A percentile compares a stretch with the other conserved stretches of the same genome.
phyloP scores from a whole-genome alignment of 1,140 invertebrate species.

The Lordiphosa mommai region DNA sequence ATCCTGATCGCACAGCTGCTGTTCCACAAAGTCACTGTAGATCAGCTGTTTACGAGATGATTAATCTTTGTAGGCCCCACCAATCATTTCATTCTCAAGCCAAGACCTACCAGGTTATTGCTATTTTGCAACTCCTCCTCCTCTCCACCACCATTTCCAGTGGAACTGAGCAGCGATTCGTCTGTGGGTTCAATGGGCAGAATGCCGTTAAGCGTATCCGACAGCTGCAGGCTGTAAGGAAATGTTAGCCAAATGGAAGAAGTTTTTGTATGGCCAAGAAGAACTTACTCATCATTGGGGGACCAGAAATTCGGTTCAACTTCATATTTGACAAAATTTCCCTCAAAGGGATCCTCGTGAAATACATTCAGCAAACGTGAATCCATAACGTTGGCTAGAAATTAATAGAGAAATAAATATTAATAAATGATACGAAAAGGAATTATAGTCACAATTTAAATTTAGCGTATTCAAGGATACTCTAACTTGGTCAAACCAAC shows the following conservation, averaged over 20 bases:
- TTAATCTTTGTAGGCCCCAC: slow-evolving; percentile 15
- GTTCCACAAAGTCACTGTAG: slow-evolving; percentile 62
- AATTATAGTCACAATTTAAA: no score
- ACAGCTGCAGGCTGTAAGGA: slow-evolving; percentile 48
- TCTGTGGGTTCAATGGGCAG: slow-evolving; percentile 67
- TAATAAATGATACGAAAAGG: not conserved
- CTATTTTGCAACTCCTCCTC: slow-evolving; percentile 47
- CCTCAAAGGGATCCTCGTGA: slow-evolving; percentile 74
- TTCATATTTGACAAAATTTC: slow-evolving; percentile 67
- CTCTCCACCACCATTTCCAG: not conserved
- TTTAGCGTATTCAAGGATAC: no score
- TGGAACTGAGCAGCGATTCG: slow-evolving; percentile 42
- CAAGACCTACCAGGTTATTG: slow-evolving; percentile 55
- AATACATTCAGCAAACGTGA: slow-evolving; percentile 70
- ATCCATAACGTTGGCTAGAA: slow-evolving; percentile 50
- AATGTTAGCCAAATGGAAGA: not conserved
- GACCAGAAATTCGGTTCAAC: slow-evolving; percentile 64
- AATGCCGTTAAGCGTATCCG: slow-evolving; percentile 69
- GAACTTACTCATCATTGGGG: slow-evolving; percentile 64
- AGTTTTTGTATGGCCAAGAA: not conserved
- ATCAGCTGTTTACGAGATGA: slow-evolving; percentile 43
- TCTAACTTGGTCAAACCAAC: no score
- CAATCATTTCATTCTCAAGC: slow-evolving; percentile 1
- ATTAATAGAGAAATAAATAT: not conserved
- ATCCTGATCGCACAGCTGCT: slow-evolving; percentile 46